phyloP scores from a whole-genome alignment of 2,113 vertebrate genomes.

The Myocastor coypus region DNA sequence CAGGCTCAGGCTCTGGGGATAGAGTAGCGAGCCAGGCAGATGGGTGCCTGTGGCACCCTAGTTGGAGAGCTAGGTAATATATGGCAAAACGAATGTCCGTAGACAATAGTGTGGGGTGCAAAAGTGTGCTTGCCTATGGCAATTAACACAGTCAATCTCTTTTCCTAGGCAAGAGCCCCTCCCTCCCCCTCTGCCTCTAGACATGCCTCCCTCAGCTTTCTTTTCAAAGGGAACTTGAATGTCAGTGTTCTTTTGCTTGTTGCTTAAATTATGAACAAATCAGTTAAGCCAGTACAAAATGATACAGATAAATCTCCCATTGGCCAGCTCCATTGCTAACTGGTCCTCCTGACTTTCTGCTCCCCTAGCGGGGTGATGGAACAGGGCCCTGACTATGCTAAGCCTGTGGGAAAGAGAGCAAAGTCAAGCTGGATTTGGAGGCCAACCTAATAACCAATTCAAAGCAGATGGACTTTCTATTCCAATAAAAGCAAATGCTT shows the following conservation, averaged over 20 bases:
- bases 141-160: not conserved
- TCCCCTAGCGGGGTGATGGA: not conserved
- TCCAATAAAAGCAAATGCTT: not conserved
- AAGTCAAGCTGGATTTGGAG: not conserved
- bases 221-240: conserved; percentile 24
- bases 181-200: not conserved
- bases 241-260: not conserved
- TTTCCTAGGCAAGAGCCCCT: not conserved
- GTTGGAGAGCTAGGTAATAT: not conserved
- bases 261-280: not conserved
- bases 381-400: not conserved
- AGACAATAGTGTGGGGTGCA: not conserved
- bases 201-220: not conserved
- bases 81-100: not conserved
- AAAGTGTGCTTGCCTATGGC: not conserved
- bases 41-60: not conserved
- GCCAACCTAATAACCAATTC: not conserved
- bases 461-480: not conserved
- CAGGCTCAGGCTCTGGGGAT: not conserved
- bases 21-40: not conserved
- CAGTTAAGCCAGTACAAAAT: not conserved
- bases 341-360: not conserved
- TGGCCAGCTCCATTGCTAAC: not conserved
- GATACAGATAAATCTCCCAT: not conserved
- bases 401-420: not conserved